Base-by-base conservation (phyloP, 1,140 invertebrate genomes). In the Colletes latitarsis region DNA sequence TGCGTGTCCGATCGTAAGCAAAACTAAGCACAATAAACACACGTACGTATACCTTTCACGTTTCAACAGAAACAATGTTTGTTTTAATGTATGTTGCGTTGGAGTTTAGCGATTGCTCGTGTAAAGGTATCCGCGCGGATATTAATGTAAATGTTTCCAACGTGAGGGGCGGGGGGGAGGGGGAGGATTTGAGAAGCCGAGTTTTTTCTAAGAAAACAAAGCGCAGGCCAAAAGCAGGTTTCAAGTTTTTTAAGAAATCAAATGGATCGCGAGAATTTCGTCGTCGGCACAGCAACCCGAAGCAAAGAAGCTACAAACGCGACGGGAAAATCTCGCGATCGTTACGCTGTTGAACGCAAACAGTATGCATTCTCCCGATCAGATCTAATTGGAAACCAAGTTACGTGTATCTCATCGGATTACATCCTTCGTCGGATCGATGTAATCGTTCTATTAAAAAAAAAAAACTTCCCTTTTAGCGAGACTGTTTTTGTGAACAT, bases 141-240 rank as follows among this genome's bases (percentile, higher is more conserved):
- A 55, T 41, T 55, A 17, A 17, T n/a, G 53, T 17, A 17, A 55
- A 12, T 49, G 14, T 12, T 53, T 12, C 52, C 52, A 46, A 9
- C 2, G 52, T 15, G 21, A 15, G 9, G 5, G 30, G 30, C 2
- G 30, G 30, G 30, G 30, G 30, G 30, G 30, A 30, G 30, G 30
- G 30, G 12, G 39, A n/a, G 41, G 39, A n/a, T 57, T 46, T 70
- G n/a, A 21, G 30, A 62, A 77, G 63, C 60, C 46, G 78, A 66
- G 46, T 62, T 53, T 17, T 74, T 60, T 19, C 21, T 14, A 68
- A 3, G 53, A 4, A 6, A 43, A 63, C 41, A 86, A 49, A 86
- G 82, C 86, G 78, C 82, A 84, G 84, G 82, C 86, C 82, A 87
- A 87, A 30, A 87, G 75, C 69, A 72, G 60, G 30, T 74, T n/a